Conservation (phyloP, 2,113 vertebrate species). For the Takifugu bimaculatus region DNA sequence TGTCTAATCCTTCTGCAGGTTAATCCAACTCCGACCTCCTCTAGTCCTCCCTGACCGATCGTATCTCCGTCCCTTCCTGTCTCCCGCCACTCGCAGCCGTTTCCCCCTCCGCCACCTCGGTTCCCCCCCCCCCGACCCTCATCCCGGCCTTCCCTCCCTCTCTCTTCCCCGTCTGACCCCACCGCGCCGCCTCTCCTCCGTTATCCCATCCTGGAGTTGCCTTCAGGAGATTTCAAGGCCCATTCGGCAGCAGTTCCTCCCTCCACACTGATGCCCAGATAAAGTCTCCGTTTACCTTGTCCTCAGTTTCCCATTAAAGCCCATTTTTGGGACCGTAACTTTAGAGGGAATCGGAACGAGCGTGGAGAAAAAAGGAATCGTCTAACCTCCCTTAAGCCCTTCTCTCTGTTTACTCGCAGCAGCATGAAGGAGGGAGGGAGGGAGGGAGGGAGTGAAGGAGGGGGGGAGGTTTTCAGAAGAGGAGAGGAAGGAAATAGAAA, state of each 20-base stretch:
- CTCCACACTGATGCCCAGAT: conserved; percentile 74
- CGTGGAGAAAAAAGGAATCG: conserved; percentile 53
- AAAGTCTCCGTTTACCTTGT: conserved; percentile 44
- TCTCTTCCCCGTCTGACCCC: conserved; percentile 50
- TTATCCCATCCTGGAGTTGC: conserved; percentile 55
- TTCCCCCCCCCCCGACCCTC: conserved; percentile 50
- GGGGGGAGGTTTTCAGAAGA: conserved; percentile 26
- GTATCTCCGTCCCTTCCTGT: conserved; percentile 59
- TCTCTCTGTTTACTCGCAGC: conserved; percentile 60
- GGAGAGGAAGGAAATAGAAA: conserved; percentile 26
- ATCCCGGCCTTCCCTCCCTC: conserved; percentile 37
- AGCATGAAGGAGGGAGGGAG: conserved; percentile 52
- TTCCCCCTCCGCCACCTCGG: conserved; percentile 5
- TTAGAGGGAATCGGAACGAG: conserved; percentile 61
- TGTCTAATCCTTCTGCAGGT: conserved; percentile 77
- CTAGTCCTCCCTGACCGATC: conserved; percentile 71
- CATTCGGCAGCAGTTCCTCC: conserved; percentile 67
- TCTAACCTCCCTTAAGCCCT: conserved; percentile 53
- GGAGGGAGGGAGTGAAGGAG: conserved; percentile 42
- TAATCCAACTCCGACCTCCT: conserved; percentile 78
- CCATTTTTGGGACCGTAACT: conserved; percentile 62
- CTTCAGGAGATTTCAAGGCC: conserved; percentile 79
- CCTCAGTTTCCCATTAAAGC: conserved; percentile 68
- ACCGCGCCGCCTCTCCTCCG: conserved; percentile 35
- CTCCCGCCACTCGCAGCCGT: conserved; percentile 20